Base-by-base conservation (phyloP, 2,113 vertebrate species). In the Zosterops hypoxanthus region DNA sequence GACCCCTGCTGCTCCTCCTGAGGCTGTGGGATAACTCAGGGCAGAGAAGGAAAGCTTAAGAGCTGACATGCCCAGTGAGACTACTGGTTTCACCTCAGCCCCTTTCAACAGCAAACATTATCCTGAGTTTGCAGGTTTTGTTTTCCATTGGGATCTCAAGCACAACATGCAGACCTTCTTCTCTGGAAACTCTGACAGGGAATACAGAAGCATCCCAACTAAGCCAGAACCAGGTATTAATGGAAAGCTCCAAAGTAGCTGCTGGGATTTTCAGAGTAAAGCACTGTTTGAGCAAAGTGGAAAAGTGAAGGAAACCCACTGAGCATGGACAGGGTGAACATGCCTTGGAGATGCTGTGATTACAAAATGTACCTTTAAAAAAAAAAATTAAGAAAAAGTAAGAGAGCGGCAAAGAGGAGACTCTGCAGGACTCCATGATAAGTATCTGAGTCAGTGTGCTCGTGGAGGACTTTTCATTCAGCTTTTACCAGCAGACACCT, bases 51-150 rank as follows among this genome's bases (percentile, higher is more conserved):
- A 56, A 90, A 82, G 33, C 16, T 23, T 41, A 28, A 72, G 42
- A 52, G 31, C 17, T 10, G 28, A 42, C 2, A 1, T 9, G 13
- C 46, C 53, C 47, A 70, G 31, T 0, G 0, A 76, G 46, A 69
- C 14, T 34, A 34, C 8, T 56, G 12, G 18, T 33, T 68, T 59
- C 75, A 26, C 8, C 15, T 61, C 21, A 26, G 12, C 24, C 14
- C 23, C 31, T 72, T 90, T 50, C 18, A 34, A 86, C 14, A 83
- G 25, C 5, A 69, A 65, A 65, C 5, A 8, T 12, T 29, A 56
- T 15, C 26, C 23, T 29, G 36, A 65, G 31, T 21, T 24, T 7
- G 3, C 44, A 52, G 57, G 11, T 3, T 61, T 47, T 47, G 2
- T 33, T 52, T 39, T 53, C 19, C 25, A 33, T 18, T 50, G 15